phyloP scores from a whole-genome alignment of 2,888 invertebrate species.

The Dilophus febrilis region DNA sequence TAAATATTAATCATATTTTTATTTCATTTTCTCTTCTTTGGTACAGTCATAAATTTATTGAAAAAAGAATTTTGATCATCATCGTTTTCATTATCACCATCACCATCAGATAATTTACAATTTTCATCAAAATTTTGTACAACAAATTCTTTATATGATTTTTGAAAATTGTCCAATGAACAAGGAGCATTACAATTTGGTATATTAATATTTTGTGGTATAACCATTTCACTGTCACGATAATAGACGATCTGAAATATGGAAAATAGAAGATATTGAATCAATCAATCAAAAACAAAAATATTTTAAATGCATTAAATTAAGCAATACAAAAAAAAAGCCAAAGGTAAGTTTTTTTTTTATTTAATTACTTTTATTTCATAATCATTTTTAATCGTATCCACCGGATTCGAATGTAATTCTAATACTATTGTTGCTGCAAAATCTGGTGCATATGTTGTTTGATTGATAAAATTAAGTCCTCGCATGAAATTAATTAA shows the following conservation, averaged over 20 bases:
- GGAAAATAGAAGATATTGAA: no score
- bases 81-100: no score
- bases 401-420: conserved; percentile 42
- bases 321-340: no score
- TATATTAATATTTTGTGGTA: conserved; percentile 38
- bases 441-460: conserved; percentile 49
- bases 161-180: conserved; percentile 35
- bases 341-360: no score
- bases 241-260: no score
- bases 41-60: no score
- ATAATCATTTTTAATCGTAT: conserved; percentile 22
- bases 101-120: conserved; percentile 34
- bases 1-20: no score
- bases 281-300: no score
- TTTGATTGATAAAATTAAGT: conserved; percentile 45
- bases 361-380: conserved; percentile 43
- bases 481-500: conserved; percentile 58
- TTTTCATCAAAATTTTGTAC: conserved; percentile 50
- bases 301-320: no score
- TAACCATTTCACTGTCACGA: conserved; percentile 34
- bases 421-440: conserved; percentile 60
- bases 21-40: no score
- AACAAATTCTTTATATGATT: conserved; percentile 36
- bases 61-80: no score
- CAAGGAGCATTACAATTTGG: conserved; percentile 49